Conservation (phyloP, 2,113 vertebrate species). For the Oncorhynchus gorbuscha region DNA sequence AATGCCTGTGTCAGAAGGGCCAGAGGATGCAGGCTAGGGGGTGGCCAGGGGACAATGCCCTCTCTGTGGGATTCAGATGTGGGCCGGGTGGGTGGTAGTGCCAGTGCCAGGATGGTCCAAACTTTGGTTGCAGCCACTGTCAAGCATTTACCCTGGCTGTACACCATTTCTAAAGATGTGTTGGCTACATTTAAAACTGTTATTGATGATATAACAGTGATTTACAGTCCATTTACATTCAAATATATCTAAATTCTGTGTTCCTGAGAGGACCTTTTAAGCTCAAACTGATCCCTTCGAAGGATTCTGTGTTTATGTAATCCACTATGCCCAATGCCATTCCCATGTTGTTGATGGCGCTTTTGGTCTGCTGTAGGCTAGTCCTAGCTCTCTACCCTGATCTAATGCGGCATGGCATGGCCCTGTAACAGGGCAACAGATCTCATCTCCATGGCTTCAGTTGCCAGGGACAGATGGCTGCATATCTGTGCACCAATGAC, state of each 20-base stretch:
- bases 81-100: not conserved
- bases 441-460: conserved; percentile 49
- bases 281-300: not conserved
- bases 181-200: not conserved
- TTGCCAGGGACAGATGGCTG: conserved; percentile 69
- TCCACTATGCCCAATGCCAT: not conserved
- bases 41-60: conserved; percentile 6
- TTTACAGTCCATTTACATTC: too few species aligned
- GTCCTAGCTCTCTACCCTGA: not conserved
- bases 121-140: not conserved
- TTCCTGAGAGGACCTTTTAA: too few species aligned
- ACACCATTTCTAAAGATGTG: not conserved
- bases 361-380: too few species aligned
- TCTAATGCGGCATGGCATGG: conserved; percentile 5
- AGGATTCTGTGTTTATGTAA: not conserved
- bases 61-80: not conserved
- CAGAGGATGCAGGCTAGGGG: not conserved
- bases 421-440: conserved; percentile 29
- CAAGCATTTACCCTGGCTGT: not conserved
- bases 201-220: not conserved
- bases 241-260: too few species aligned
- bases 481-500: conserved; percentile 58
- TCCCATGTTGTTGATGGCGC: not conserved
- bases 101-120: not conserved
- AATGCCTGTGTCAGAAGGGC: not conserved